Conservation (phyloP, 2,113 vertebrate species). For the Dendropsophus ebraccatus region DNA sequence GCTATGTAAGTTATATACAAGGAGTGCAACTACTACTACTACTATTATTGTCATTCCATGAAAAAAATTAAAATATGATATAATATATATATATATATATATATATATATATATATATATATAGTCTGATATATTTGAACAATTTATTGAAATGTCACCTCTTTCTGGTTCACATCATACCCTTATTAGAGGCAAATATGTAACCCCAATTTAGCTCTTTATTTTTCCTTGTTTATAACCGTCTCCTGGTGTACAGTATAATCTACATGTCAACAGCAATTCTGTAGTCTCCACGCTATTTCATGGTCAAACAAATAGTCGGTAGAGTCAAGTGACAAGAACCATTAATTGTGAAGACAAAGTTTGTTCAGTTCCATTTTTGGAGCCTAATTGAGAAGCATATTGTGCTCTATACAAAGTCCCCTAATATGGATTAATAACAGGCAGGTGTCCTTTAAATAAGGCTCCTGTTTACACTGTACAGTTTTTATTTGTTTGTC, state of each 20-base stretch:
- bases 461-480: conserved; percentile 66
- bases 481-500: conserved; percentile 69
- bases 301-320: not conserved
- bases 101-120: no score
- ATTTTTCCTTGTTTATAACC: not conserved
- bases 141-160: no score
- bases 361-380: not conserved
- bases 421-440: conserved; percentile 45
- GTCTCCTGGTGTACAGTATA: not conserved
- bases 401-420: not conserved
- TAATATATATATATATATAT: no score
- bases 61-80: no score
- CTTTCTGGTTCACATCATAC: not conserved
- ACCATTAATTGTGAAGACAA: not conserved
- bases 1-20: no score
- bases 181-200: not conserved
- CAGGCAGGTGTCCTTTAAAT: conserved; percentile 73
- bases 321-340: not conserved
- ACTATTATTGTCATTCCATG: no score
- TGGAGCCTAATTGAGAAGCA: not conserved
- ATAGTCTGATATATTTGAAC: no score
- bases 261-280: not conserved
- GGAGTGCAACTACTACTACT: no score
- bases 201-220: not conserved
- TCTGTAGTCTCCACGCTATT: not conserved